Base-by-base conservation (phyloP, 1,140 invertebrate species). In the Galleria mellonella region DNA sequence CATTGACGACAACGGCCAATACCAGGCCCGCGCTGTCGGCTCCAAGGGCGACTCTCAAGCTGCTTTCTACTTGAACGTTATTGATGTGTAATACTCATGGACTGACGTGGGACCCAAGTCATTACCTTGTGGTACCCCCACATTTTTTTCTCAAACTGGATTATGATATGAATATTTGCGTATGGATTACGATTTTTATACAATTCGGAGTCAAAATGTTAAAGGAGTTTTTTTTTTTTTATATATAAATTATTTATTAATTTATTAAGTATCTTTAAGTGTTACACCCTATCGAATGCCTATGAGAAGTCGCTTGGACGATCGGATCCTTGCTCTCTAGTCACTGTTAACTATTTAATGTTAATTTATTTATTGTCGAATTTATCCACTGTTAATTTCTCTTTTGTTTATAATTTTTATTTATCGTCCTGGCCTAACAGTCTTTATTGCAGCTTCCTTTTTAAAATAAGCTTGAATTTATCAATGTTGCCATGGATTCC, bases 61-160 rank as follows among this genome's bases (percentile, higher is more conserved):
- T 32, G 92, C 96, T 51, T 97, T 97, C 88, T 94, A 95, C 28
- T 87, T 97, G 2, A 97, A 97, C 85, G 93, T 97, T 47, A 74
- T 63, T 70, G 64, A 79, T 55, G 23, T 55, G 45, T 51, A 49
- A 47, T 27, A 29, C 33, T 28, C 47, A 49, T 31, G 47, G 42
- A 51, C 48, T 44, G 42, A 51, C 42, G 38, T 23, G 27, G 74
- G 61, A 49, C 62, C 58, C 64, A 57, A 51, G 30, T 47, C 17
- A 39, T 32, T 12, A 47, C 74, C 73, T 53, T 73, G 73, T 4
- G 69, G 57, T 9, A 72, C 50, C 48, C 63, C 53, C 10, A 43
- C 41, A 33, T 45, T 37, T 38, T 35, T 30, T 29, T 43, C 46
- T 41, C 33, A 39, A 65, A 47, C 37, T 58, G 46, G 45, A 54